Percentiles rank a stretch among this genome's conserved stretches.
Conservation (phyloP, 2,797 vertebrate genomes). For the Antrozous pallidus region DNA sequence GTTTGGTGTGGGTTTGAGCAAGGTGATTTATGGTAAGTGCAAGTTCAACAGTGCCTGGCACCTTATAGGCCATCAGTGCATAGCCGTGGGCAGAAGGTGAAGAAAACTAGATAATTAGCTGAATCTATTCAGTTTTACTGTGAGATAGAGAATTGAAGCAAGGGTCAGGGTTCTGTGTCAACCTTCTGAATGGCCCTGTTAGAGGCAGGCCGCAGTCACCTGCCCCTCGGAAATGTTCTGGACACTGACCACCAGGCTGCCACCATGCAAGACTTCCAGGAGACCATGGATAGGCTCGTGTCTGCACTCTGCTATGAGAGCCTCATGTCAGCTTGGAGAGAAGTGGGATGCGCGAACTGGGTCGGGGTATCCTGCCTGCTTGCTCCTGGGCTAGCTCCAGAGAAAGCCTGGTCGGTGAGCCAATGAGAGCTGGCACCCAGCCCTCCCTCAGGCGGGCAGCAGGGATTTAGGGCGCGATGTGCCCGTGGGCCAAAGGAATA, state of each 20-base stretch:
- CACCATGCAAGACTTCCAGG: not conserved
- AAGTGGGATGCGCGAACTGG: not conserved
- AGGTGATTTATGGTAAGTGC: not conserved
- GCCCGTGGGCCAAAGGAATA: not conserved
- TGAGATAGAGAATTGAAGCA: not conserved
- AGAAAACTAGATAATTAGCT: not conserved
- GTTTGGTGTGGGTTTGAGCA: not conserved
- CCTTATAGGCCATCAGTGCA: too few species aligned
- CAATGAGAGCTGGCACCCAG: not conserved
- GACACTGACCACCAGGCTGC: not conserved
- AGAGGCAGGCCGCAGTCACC: not conserved
- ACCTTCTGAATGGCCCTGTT: rapidly evolving
- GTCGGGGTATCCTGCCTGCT: not conserved
- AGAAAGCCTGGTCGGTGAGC: not conserved
- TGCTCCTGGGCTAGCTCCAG: not conserved
- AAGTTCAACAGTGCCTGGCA: not conserved
- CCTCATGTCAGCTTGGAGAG: not conserved
- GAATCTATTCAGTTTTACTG: not conserved
- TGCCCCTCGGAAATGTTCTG: not conserved
- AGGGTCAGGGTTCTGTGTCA: not conserved
- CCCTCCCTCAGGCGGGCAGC: not conserved
- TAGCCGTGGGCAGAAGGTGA: not conserved
- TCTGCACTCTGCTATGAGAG: not conserved
- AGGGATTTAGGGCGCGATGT: not conserved
- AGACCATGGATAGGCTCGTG: not conserved